Base-by-base conservation (phyloP, 2,113 vertebrate species). In the Megaceryle maxima region DNA sequence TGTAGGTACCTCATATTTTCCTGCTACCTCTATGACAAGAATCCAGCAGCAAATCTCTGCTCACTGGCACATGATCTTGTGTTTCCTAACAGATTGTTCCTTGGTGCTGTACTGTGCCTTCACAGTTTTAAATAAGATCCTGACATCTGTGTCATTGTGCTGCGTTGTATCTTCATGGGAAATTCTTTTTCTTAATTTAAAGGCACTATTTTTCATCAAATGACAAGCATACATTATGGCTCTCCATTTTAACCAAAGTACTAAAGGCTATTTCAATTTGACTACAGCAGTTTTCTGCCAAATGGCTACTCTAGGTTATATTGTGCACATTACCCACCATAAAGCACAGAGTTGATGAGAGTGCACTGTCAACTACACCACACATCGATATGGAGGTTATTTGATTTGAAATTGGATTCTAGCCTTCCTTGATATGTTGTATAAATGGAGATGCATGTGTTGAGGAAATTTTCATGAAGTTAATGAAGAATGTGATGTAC, bases 371-470 rank as follows among this genome's bases (percentile, higher is more conserved):
- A 97, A 96, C 97, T 97, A 87, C 46, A 92, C 87, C 89, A 93
- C 92, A 96, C 97, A 85, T 98, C 91, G 70, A 98, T 97, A 97
- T 95, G 97, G 97, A 96, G 96, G 97, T 98, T 98, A 98, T 98
- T 98, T 98, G 98, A 98, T 97, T 98, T 98, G 97, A 98, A 98
- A 98, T 98, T 98, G 97, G 96, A 98, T 98, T 98, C 97, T 94
- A 95, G 95, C 94, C 95, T 98, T 95, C 94, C 97, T 97, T 98
- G 96, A 97, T 98, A 97, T 96, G 82, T 97, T 98, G 94, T 98
- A 95, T 97, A 98, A 98, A 97, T 97, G 97, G 97, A 97, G 97
- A 93, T n/a, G 22, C 72, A 57, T 69, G 90, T 94, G 88, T 94
- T 97, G 96, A 97, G 96, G 96, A 97, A 98, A 97, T 95, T 96